Evolutionary conservation across 2,888 invertebrate species (phyloP), one percentile per base, ranked within the genome.

Genomic region (Tholera decimalis): DNA sequence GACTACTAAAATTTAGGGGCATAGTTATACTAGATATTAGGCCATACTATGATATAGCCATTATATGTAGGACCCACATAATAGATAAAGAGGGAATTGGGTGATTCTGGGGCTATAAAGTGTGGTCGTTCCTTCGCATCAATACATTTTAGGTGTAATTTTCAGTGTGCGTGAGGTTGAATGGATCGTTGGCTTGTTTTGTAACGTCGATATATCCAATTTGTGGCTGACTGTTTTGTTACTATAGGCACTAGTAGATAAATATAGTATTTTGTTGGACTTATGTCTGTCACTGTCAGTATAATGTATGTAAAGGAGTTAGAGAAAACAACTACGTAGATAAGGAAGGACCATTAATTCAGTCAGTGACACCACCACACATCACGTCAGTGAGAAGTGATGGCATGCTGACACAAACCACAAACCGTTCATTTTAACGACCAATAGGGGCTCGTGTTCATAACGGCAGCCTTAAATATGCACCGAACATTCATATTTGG

Each of bases 71-170:
- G 33, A 28, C 61, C 15, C 59, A 37, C 43, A 54, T 65, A 28
- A 51, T 39, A 62, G 60, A 79, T 67, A 79, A 62, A 62, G 43
- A 35, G 44, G 24, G 49, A 72, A 71, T 72, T 58, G 56, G 61
- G 64, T 62, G 51, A 61, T 72, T 69, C 57, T 47, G 37, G 24
- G 47, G 24, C 46, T 50, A 68, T 77, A 80, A 77, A 63, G 55
- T 65, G 77, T 51, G 61, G 56, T 44, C 53, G 67, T 77, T 77
- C 65, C 64, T 62, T 61, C 41, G n/a, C 24, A 43, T 57, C 44
- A 60, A 77, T 68, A 68, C 59, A 55, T 77, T 64, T 59, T 33
- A 64, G 57, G 49, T 69, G 39, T 55, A 63, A 65, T 54, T 72
- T 62, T 51, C 56, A 43, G 56, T 54, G 44, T 47, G 50, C 44